Evolutionary conservation across 2,797 vertebrate species (phyloP).

Genomic region (Harpagifer antarcticus): DNA sequence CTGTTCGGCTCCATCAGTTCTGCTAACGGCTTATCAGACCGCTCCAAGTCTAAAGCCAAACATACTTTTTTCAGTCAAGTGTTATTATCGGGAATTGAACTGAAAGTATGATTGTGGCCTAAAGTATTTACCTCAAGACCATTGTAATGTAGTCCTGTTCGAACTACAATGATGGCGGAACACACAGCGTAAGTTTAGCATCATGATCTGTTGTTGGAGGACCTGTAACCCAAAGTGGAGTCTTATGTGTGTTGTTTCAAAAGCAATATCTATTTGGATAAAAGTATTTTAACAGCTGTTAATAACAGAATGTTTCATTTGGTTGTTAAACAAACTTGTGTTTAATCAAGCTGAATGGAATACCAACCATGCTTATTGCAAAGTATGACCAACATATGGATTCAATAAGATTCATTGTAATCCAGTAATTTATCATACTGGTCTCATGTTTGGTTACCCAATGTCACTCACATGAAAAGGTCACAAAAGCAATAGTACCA

Average conservation of each 20-base stretch:
- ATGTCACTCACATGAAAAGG: too few species aligned
- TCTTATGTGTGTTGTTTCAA: not conserved
- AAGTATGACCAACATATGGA: not conserved
- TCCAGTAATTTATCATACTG: not conserved
- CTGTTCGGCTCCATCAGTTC: constrained; percentile 66
- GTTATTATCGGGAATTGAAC: constrained; percentile 16
- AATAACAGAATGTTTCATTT: not conserved
- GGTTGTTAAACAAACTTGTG: too few species aligned
- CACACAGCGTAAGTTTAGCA: not conserved
- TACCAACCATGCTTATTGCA: not conserved
- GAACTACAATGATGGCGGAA: constrained; percentile 19
- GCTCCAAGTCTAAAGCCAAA: constrained; percentile 39
- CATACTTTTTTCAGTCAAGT: constrained; percentile 25
- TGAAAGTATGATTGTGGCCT: constrained; percentile 31
- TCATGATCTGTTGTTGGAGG: not conserved
- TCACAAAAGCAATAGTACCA: too few species aligned
- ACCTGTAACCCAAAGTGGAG: not conserved
- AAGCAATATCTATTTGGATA: not conserved
- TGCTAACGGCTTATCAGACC: constrained; percentile 70
- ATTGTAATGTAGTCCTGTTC: not conserved
- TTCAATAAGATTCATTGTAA: not conserved
- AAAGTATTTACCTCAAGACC: constrained; percentile 11
- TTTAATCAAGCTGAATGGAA: not conserved
- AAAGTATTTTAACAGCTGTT: not conserved
- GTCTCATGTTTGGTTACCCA: constrained; percentile 2